Evolutionary conservation across 2,797 vertebrate genomes (phyloP).

Genomic region (Ambastaia sidthimunki): DNA sequence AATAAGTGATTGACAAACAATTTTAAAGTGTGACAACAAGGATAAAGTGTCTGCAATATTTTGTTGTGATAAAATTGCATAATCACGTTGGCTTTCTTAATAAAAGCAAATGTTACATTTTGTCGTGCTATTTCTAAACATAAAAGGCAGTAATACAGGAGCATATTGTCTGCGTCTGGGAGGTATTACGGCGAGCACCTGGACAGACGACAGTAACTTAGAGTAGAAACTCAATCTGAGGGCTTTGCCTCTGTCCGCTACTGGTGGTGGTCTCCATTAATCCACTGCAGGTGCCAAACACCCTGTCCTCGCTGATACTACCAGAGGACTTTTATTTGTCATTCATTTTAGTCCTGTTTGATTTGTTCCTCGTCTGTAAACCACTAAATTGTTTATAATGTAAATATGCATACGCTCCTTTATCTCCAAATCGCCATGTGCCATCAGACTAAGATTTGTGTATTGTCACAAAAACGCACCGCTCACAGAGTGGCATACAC

Average conservation of each 20-base stretch:
- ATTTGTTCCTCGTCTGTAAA: slow-evolving; percentile 15
- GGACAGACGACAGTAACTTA: slow-evolving; percentile 81
- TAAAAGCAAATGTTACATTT: neutral
- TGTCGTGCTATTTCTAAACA: neutral
- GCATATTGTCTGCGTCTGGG: slow-evolving; percentile 75
- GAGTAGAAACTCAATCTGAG: slow-evolving; percentile 90
- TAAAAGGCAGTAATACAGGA: slow-evolving; percentile 70
- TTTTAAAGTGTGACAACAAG: neutral
- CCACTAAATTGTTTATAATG: neutral
- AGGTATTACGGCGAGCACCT: slow-evolving; percentile 92
- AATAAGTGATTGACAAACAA: neutral
- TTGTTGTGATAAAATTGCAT: neutral
- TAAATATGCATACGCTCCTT: neutral
- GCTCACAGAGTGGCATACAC: no score
- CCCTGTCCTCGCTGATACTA: slow-evolving; percentile 61
- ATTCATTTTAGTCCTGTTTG: slow-evolving; percentile 6
- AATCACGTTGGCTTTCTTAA: neutral
- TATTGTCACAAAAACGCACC: no score
- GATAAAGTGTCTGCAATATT: neutral
- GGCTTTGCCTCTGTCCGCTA: slow-evolving; percentile 87
- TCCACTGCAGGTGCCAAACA: slow-evolving; percentile 95
- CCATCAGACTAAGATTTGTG: no score
- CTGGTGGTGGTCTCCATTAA: slow-evolving; percentile 93
- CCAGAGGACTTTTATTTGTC: slow-evolving; percentile 39
- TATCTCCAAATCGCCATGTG: neutral